A percentile compares a stretch with the other conserved stretches of the same genome.
phyloP scores from a whole-genome alignment of 2,888 invertebrate species.

The Acanthosepion lycidas region DNA sequence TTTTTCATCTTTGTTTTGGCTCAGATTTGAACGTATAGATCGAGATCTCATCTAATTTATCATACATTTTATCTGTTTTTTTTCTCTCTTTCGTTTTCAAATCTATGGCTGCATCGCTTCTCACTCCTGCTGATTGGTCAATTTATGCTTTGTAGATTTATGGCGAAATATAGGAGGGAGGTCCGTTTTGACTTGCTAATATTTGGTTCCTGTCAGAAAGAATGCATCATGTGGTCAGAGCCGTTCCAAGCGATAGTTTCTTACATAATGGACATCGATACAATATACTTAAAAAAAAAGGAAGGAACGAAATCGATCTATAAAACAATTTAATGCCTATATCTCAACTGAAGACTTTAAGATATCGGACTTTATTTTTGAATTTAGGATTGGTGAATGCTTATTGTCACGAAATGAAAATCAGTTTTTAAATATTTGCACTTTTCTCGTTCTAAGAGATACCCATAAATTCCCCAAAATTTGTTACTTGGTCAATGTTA shows the following conservation, averaged over 20 bases:
- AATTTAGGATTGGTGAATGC: too few species aligned
- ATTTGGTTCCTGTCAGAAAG: not conserved
- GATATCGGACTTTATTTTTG: too few species aligned
- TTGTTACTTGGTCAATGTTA: too few species aligned
- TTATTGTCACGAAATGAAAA: too few species aligned
- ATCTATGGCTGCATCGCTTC: not conserved
- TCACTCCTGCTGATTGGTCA: not conserved
- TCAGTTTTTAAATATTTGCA: too few species aligned
- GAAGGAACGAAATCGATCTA: not conserved
- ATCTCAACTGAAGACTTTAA: not conserved
- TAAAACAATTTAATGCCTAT: not conserved
- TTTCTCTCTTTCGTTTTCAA: not conserved
- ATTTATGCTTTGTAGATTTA: constrained; percentile 8
- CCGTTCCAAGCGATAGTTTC: too few species aligned
- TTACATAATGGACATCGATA: too few species aligned
- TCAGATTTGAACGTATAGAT: not conserved
- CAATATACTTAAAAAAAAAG: too few species aligned
- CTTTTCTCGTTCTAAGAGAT: too few species aligned
- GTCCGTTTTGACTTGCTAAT: not conserved
- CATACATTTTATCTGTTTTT: not conserved
- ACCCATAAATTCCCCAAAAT: too few species aligned
- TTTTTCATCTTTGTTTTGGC: not conserved
- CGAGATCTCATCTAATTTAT: not conserved
- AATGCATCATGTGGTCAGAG: not conserved
- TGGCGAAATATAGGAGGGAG: not conserved